phyloP scores from a whole-genome alignment of 53 echinoderm and acorn worm genomes.

The Apostichopus leukothele region DNA sequence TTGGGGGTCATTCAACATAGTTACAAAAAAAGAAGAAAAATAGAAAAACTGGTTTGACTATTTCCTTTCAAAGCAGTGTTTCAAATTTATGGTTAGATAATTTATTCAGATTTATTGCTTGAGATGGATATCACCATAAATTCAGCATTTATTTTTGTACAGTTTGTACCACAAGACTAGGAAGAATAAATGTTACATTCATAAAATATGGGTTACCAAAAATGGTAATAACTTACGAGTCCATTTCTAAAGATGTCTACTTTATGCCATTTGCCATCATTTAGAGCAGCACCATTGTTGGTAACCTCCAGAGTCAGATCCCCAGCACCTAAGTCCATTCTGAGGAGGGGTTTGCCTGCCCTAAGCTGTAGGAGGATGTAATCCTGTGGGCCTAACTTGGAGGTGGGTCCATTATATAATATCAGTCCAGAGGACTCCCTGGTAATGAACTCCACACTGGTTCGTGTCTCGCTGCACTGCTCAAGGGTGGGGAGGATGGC shows the following conservation, averaged over 20 bases:
- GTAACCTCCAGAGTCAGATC: conserved; percentile 58
- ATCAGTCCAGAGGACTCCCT: conserved; percentile 64
- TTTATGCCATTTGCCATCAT: conserved; percentile 83
- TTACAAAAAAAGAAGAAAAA: too few species aligned
- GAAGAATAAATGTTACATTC: not conserved
- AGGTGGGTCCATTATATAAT: conserved; percentile 93
- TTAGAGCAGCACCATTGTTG: conserved; percentile 14
- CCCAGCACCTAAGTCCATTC: conserved; percentile 75
- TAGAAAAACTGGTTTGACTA: too few species aligned
- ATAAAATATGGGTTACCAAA: not conserved
- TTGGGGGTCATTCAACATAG: too few species aligned
- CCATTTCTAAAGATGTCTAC: conserved; percentile 84
- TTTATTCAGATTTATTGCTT: not conserved
- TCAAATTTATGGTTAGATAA: not conserved
- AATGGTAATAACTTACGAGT: conserved; percentile 56
- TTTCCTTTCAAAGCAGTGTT: not conserved
- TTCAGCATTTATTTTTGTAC: too few species aligned
- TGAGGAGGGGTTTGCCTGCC: conserved; percentile 60
- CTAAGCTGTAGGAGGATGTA: conserved; percentile 81
- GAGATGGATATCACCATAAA: not conserved
- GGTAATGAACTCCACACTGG: conserved; percentile 92
- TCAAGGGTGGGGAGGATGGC: conserved; percentile 76
- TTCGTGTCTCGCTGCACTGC: conserved; percentile 84
- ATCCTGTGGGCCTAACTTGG: conserved; percentile 61
- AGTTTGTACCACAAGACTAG: too few species aligned